Evolutionary conservation across 2,113 vertebrate species (phyloP), one percentile per base, ranked within the genome.

Genomic region (Chloebia gouldiae): DNA sequence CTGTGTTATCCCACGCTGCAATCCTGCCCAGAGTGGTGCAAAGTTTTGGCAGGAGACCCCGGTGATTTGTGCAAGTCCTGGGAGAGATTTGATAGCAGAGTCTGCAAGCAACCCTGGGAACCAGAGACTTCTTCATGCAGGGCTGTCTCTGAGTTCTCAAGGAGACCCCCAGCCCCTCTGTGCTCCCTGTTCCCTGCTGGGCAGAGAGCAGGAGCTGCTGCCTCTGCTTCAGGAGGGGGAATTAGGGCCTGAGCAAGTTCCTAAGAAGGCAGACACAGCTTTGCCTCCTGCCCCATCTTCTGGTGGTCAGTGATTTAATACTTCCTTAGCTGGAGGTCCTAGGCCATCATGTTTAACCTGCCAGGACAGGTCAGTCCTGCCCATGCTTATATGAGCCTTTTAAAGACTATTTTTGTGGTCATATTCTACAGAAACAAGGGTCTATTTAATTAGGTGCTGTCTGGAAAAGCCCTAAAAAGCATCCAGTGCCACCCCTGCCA

Each of bases 261-360:
- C 23, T 30, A 28, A 49, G 73, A 8, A 18, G 24, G 70, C 79
- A 75, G 21, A 56, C 37, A 33, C 30, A 39, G 45, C 7, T 77
- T 87, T 84, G 59, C 13, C 39, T 35, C 73, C 86, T 94, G 61
- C 66, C 57, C 40, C 82, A 82, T 79, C 70, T 90, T 68, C 85
- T 88, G 81, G 70, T 82, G 86, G 79, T 86, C 88, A n/a, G 44
- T 85, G 86, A 72, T 70, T 85, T 44, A 10, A 44, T 24, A 5
- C 22, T 72, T 68, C 66, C 75, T 80, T 17, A 72, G 79, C 79
- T 51, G 44, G 40, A 82, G 51, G 47, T 86, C 45, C 59, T 88
- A 83, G 31, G 31, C 22, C 13, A 5, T 54, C 31, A 0, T 5
- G 27, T 70, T 60, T 27, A 50, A 47, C 49, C 30, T 21, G 64